phyloP scores from a whole-genome alignment of 1,140 invertebrate species.

The Chironomus tepperi region DNA sequence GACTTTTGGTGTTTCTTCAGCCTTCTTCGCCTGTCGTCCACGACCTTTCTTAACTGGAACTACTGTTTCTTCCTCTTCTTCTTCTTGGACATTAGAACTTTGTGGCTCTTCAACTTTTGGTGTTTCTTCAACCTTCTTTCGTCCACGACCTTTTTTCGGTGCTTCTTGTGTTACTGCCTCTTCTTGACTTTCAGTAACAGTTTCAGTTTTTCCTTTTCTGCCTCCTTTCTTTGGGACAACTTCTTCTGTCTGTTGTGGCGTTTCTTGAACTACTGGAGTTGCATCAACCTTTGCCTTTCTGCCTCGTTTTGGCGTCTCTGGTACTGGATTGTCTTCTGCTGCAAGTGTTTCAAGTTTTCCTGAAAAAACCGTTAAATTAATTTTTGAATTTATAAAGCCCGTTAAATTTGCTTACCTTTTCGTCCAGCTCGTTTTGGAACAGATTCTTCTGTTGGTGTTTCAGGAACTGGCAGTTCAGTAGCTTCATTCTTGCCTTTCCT shows the following conservation, averaged over 20 bases:
- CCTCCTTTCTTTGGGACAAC: too few species aligned
- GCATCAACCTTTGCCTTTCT: background rate
- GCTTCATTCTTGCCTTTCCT: background rate
- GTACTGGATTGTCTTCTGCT: background rate
- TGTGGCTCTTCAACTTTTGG: background rate
- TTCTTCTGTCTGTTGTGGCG: background rate
- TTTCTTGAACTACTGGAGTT: background rate
- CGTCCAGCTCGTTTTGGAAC: background rate
- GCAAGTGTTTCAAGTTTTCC: background rate
- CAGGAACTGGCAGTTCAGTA: background rate
- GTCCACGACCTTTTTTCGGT: background rate
- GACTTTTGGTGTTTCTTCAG: background rate
- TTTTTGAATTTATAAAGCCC: too few species aligned
- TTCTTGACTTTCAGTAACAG: background rate
- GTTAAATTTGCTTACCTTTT: background rate
- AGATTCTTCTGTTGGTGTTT: background rate
- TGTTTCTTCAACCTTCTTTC: background rate
- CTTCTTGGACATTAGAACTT: background rate
- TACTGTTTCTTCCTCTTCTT: background rate
- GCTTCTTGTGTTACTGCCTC: background rate
- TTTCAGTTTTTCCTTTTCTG: background rate
- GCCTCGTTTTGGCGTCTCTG: background rate
- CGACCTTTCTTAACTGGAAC: background rate
- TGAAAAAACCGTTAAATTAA: too few species aligned
- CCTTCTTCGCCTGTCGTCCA: background rate